phyloP scores from a whole-genome alignment of 2,797 vertebrate genomes.

The Sebastes variabilis region DNA sequence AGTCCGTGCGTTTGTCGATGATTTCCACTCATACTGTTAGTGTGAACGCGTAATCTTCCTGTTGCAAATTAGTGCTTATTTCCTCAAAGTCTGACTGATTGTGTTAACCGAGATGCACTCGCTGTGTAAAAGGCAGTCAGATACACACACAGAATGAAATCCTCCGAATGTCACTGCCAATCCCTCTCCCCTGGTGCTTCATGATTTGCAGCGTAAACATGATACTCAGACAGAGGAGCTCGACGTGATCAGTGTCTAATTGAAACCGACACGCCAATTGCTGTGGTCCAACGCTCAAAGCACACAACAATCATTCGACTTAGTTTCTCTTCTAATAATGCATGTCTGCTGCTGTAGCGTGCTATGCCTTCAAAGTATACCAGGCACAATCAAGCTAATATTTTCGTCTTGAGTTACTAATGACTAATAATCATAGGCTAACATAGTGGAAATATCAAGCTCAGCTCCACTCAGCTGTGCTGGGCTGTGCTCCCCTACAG shows the following conservation, averaged over 20 bases:
- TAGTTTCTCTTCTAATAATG: conserved; percentile 63
- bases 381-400: conserved; percentile 67
- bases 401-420: conserved; percentile 68
- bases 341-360: conserved; percentile 29
- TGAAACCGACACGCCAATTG: conserved; percentile 66
- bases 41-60: not conserved
- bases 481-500: not conserved
- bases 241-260: conserved; percentile 73
- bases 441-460: conserved; percentile 61
- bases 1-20: not conserved
- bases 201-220: conserved; percentile 65
- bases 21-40: not conserved
- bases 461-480: conserved; percentile 4
- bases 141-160: conserved; percentile 9
- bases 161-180: conserved; percentile 1
- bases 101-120: not conserved
- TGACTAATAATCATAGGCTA: conserved; percentile 64
- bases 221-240: conserved; percentile 63
- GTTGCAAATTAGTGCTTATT: not conserved
- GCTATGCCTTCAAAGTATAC: conserved; percentile 3
- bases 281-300: conserved; percentile 68
- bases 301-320: conserved; percentile 69
- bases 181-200: conserved; percentile 33
- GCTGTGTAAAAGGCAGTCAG: not conserved
- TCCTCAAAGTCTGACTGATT: not conserved